phyloP scores from a whole-genome alignment of 2,797 vertebrate genomes.

The Lagorchestes hirsutus region DNA sequence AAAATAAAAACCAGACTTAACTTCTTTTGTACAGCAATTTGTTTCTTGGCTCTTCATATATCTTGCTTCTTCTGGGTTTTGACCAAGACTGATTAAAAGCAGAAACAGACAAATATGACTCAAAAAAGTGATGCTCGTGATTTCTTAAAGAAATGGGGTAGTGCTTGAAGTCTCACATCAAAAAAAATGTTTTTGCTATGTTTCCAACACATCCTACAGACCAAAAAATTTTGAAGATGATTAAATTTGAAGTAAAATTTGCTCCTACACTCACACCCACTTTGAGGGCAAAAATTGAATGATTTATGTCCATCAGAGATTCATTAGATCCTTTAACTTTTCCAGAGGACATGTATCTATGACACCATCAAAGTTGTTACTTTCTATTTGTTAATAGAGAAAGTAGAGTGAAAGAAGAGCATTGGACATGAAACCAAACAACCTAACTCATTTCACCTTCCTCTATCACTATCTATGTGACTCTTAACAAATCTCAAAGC shows the following conservation, averaged over 20 bases:
- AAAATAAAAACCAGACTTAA: constrained; percentile 33
- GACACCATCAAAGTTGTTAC: neutral
- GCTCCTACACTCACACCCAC: neutral
- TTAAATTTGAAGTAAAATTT: constrained; percentile 41
- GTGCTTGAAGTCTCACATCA: constrained; percentile 73
- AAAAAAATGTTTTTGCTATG: constrained; percentile 67
- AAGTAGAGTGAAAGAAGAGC: neutral
- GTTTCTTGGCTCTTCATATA: constrained; percentile 66
- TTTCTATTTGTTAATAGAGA: constrained; percentile 10
- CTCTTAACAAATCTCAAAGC: neutral
- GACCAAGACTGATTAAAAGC: constrained; percentile 67
- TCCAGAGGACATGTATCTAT: constrained; percentile 36
- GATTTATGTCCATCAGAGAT: neutral
- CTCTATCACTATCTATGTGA: neutral
- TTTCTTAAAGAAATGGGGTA: constrained; percentile 64
- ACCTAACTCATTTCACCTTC: neutral
- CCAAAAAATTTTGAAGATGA: constrained; percentile 64
- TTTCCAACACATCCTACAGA: constrained; percentile 70
- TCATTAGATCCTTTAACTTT: constrained; percentile 45
- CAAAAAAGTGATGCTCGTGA: constrained; percentile 52
- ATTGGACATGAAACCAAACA: neutral
- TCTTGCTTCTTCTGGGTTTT: constrained; percentile 58
- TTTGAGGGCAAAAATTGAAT: neutral
- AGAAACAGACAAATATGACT: constrained; percentile 53
- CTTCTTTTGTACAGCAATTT: constrained; percentile 43